Conservation (phyloP, 2,113 vertebrate genomes). For the Lepidothrix coronata region DNA sequence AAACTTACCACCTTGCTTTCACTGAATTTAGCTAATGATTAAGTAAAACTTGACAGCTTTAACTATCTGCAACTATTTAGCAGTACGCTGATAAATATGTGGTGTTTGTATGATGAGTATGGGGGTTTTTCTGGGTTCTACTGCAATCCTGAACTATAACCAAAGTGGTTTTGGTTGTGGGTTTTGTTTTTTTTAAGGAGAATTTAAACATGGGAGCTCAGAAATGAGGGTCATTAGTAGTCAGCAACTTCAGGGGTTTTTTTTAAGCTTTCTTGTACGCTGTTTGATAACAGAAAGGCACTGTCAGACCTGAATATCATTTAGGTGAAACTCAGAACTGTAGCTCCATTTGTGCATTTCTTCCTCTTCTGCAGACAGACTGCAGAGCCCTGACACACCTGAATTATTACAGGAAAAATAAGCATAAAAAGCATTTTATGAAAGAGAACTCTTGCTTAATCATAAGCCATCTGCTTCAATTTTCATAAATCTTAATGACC, state of each 20-base stretch:
- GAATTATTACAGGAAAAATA: background rate
- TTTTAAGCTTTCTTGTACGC: background rate
- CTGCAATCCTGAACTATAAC: background rate
- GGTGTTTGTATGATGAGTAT: background rate
- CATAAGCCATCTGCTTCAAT: background rate
- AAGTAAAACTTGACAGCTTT: background rate
- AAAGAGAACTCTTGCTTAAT: background rate
- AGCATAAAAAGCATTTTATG: background rate
- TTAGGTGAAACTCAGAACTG: background rate
- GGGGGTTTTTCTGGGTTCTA: background rate
- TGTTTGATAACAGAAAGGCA: background rate
- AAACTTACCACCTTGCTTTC: background rate
- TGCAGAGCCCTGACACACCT: background rate
- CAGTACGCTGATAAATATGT: background rate
- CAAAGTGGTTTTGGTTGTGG: background rate
- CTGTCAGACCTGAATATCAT: background rate
- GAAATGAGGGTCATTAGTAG: background rate
- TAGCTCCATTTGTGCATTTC: background rate
- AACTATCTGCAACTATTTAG: background rate
- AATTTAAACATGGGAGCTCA: background rate
- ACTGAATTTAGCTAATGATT: background rate
- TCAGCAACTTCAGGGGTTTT: background rate
- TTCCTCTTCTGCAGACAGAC: background rate
- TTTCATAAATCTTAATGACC: background rate
- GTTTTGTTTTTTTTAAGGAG: background rate